These are phyloP conservation scores for Rhamnusium bicolor DNA, from an alignment of 2,888 invertebrate genomes.

Conservation along the genomic window DNA sequence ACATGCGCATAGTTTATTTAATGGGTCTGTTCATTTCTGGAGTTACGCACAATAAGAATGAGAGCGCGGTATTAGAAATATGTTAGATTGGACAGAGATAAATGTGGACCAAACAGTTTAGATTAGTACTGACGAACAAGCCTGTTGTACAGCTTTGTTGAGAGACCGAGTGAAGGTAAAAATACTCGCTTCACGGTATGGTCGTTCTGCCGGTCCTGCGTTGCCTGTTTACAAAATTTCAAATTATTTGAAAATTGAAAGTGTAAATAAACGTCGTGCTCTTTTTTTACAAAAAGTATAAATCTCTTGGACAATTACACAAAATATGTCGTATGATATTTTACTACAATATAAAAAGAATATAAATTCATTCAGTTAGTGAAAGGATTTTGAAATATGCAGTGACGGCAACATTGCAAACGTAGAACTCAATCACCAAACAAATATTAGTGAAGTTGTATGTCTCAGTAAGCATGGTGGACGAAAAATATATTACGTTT, in stretches of 20 bases:
- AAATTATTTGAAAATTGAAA: slow-evolving; percentile 25
- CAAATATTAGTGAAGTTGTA: slow-evolving; percentile 61
- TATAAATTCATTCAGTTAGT: slow-evolving; percentile 31
- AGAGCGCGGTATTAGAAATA: too few species aligned
- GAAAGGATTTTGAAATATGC: slow-evolving; percentile 46
- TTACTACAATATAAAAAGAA: background rate
- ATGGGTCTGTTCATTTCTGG: too few species aligned
- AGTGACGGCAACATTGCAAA: slow-evolving; percentile 53
- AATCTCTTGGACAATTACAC: background rate
- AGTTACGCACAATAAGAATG: too few species aligned
- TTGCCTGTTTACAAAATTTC: slow-evolving; percentile 37
- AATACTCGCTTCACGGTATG: slow-evolving; percentile 45
- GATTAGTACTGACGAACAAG: too few species aligned
- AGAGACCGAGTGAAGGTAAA: slow-evolving; percentile 50
- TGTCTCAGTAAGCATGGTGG: slow-evolving; percentile 61
- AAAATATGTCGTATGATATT: background rate
- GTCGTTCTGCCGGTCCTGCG: slow-evolving; percentile 37
- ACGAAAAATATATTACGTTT: slow-evolving; percentile 55
- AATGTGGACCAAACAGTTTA: too few species aligned
- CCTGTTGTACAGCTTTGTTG: slow-evolving; percentile 44
- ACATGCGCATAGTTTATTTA: slow-evolving; percentile 51
- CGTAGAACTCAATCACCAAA: slow-evolving; percentile 59
- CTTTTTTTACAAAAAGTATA: background rate
- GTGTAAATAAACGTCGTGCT: background rate
- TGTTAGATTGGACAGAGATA: too few species aligned